Conservation (phyloP, 2,797 vertebrate genomes). For the Dendrocincla fuliginosa region DNA sequence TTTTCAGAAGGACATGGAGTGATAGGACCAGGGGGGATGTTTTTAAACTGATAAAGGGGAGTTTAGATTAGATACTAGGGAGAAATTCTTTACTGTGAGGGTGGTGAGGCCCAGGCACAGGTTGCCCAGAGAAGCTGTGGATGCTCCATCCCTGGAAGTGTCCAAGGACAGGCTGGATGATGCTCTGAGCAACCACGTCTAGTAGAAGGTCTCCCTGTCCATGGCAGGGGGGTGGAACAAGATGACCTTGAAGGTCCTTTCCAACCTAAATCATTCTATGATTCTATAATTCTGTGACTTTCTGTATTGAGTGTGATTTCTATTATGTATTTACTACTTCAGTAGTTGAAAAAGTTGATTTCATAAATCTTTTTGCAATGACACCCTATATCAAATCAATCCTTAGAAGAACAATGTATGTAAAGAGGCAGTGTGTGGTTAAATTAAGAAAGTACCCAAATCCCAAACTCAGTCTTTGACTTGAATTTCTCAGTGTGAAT, state of each 20-base stretch:
- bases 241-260: neutral
- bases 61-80: neutral
- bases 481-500: neutral
- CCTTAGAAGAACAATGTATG: fast-evolving
- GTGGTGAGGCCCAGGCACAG: neutral
- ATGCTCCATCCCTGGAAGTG: neutral
- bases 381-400: neutral
- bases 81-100: neutral
- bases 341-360: neutral
- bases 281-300: neutral
- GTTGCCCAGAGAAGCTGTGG: fast-evolving
- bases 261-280: neutral
- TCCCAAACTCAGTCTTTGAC: neutral
- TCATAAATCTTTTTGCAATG: neutral
- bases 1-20: neutral
- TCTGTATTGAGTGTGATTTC: neutral
- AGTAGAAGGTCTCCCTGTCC: neutral
- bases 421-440: neutral
- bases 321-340: neutral
- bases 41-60: neutral
- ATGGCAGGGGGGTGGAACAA: neutral
- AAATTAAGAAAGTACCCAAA: neutral
- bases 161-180: fast-evolving
- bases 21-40: fast-evolving
- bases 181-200: fast-evolving